Evolutionary conservation across 2,888 invertebrate species (phyloP).

Genomic region (Eledona agricola): DNA sequence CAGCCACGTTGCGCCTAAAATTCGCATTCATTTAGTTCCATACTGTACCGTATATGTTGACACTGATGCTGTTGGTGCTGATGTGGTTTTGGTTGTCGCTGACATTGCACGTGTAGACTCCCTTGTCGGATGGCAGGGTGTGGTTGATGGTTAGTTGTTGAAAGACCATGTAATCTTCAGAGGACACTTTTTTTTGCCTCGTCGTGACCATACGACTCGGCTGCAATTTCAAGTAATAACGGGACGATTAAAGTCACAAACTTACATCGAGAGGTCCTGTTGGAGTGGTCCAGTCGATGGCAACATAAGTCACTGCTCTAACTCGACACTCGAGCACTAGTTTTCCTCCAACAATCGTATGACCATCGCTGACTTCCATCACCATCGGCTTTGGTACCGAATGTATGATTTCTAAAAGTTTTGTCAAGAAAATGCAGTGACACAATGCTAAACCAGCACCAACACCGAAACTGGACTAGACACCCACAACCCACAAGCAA

Average conservation of each 20-base stretch:
- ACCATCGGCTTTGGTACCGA: constrained; percentile 43
- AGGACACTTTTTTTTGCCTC: neutral
- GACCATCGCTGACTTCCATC: constrained; percentile 50
- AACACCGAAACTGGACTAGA: constrained; percentile 40
- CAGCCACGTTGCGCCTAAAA: too few species aligned
- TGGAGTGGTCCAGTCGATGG: constrained; percentile 56
- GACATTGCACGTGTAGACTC: constrained; percentile 55
- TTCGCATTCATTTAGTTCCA: too few species aligned
- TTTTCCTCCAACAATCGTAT: constrained; percentile 54
- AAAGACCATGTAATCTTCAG: constrained; percentile 6
- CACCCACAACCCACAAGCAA: constrained; percentile 15
- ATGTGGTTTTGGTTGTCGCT: constrained; percentile 49
- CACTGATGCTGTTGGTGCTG: constrained; percentile 32
- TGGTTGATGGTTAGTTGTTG: constrained; percentile 45
- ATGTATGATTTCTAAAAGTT: constrained; percentile 23
- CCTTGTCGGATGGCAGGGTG: constrained; percentile 49
- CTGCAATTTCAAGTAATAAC: constrained; percentile 8
- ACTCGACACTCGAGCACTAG: constrained; percentile 56
- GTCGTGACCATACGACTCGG: constrained; percentile 13
- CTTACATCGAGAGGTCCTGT: constrained; percentile 37
- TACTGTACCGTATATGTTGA: constrained; percentile 49
- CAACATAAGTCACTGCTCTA: constrained; percentile 45
- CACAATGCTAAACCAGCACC: constrained; percentile 25
- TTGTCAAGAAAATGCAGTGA: constrained; percentile 15
- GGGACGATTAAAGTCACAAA: constrained; percentile 4